phyloP scores from a whole-genome alignment of 2,797 vertebrate species.

The Malurus splendens region DNA sequence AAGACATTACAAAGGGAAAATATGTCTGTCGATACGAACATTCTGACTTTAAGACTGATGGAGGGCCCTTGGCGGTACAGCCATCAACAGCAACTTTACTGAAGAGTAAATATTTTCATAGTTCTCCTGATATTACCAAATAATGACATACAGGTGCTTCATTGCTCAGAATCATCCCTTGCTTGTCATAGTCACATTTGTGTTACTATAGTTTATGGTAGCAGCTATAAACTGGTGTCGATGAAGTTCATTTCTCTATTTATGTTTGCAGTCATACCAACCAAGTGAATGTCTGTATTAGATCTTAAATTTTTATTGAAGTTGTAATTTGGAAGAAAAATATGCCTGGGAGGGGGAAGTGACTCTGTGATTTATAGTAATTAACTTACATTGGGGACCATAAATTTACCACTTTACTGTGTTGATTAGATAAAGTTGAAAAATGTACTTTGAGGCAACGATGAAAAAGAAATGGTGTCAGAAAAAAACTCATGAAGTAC shows the following conservation, averaged over 20 bases:
- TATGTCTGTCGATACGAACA: slow-evolving; percentile 13
- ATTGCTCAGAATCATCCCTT: neutral
- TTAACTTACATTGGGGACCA: neutral
- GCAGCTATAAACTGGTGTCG: neutral
- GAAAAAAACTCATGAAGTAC: neutral
- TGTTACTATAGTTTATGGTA: neutral
- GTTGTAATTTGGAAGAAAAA: neutral
- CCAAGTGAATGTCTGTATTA: neutral
- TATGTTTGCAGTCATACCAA: neutral
- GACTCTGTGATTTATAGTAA: neutral
- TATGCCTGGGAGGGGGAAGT: neutral
- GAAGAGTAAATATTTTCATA: slow-evolving; percentile 41
- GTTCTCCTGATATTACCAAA: slow-evolving; percentile 29
- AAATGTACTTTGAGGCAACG: neutral
- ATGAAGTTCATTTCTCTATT: neutral
- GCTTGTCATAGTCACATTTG: neutral
- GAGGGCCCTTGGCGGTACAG: neutral
- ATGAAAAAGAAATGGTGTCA: neutral
- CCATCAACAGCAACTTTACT: slow-evolving; percentile 9
- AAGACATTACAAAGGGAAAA: slow-evolving; percentile 22
- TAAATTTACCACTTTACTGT: neutral
- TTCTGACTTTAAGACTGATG: neutral
- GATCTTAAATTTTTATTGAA: neutral
- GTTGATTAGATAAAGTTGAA: neutral
- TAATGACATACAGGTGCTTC: neutral